Conservation (phyloP, 2,797 vertebrate species). For the Strix occidentalis region DNA sequence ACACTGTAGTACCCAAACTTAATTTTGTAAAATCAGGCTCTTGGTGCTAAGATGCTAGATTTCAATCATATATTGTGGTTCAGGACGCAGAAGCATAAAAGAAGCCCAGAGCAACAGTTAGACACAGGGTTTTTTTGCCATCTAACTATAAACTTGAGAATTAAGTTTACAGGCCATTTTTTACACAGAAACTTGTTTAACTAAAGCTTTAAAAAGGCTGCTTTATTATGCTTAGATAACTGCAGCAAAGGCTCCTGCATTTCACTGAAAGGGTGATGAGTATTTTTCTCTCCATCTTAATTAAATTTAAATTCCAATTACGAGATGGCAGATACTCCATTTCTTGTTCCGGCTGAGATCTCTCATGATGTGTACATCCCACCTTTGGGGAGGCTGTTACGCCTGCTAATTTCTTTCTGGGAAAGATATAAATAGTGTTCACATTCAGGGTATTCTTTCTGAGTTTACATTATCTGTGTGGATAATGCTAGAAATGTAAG, state of each 20-base stretch:
- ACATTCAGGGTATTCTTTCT: neutral
- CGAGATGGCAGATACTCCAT: neutral
- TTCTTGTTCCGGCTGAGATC: conserved; percentile 1
- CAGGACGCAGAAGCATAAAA: neutral
- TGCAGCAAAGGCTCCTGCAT: neutral
- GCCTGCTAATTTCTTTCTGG: neutral
- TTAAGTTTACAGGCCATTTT: neutral
- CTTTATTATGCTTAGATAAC: neutral
- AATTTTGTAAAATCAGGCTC: neutral
- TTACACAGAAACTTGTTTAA: neutral
- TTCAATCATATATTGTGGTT: neutral
- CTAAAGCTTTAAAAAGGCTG: neutral
- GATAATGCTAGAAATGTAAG: neutral
- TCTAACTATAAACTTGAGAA: neutral
- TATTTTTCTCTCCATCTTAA: conserved; percentile 31
- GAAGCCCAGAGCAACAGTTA: neutral
- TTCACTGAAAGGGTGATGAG: neutral
- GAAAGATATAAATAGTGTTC: neutral
- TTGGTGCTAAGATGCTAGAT: neutral
- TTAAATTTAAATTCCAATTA: conserved; percentile 38
- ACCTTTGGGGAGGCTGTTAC: neutral
- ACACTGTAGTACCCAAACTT: rapidly evolving
- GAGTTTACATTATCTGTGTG: neutral
- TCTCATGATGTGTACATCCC: neutral
- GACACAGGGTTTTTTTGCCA: neutral